Conservation (phyloP, 2,113 vertebrate species). For the Vidua macroura region DNA sequence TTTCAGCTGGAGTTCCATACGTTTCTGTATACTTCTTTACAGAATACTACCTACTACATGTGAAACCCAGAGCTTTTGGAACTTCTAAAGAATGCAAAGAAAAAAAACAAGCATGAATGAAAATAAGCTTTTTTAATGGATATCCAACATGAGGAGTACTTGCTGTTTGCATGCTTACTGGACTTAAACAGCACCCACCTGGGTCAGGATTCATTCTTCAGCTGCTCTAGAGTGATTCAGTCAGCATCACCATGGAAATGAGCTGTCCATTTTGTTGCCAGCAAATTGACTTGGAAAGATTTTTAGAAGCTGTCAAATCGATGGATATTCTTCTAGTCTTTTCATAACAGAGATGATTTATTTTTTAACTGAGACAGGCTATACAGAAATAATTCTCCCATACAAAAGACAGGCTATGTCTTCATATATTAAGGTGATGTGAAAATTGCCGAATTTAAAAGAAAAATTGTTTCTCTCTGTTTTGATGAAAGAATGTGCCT, state of each 20-base stretch:
- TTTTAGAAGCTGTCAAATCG: not conserved
- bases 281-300: conserved; percentile 15
- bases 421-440: not conserved
- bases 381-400: not conserved
- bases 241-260: conserved; percentile 56
- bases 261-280: conserved; percentile 48
- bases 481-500: not conserved
- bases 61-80: not conserved
- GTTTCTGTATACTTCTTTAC: not conserved
- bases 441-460: not conserved
- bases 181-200: conserved; percentile 27
- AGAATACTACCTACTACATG: not conserved
- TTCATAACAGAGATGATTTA: not conserved
- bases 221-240: conserved; percentile 29
- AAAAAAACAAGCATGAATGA: not conserved
- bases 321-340: conserved; percentile 22
- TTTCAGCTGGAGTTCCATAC: not conserved
- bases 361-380: conserved; percentile 15
- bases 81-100: not conserved
- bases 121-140: not conserved
- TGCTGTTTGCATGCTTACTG: conserved; percentile 46
- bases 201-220: conserved; percentile 51
- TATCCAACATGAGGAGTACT: not conserved
- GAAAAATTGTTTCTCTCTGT: not conserved
- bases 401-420: not conserved